phyloP scores from a whole-genome alignment of 35 echinoderm and acorn worm genomes.

The Strongylocentrotus purpuratus region DNA sequence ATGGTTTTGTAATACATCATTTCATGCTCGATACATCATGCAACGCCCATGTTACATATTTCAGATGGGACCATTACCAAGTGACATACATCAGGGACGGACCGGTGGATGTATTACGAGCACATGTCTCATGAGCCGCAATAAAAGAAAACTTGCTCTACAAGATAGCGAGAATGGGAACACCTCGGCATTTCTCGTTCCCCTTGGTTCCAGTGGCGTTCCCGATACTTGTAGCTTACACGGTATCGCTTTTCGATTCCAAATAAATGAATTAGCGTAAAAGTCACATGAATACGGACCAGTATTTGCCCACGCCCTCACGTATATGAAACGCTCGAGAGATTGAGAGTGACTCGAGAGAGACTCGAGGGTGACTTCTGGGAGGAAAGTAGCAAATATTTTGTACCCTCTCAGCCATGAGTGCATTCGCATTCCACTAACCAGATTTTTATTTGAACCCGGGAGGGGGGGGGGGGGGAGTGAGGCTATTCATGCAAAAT shows the following conservation, averaged over 20 bases:
- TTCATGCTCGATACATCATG: not conserved
- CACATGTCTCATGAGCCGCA: not conserved
- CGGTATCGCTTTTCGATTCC: not conserved
- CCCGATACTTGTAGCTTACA: not conserved
- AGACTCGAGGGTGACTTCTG: not conserved
- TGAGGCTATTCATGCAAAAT: too few species aligned
- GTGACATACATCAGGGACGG: not conserved
- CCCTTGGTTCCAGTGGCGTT: not conserved
- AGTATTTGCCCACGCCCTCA: not conserved
- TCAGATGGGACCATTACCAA: not conserved
- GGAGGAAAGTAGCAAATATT: not conserved
- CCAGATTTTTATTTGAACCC: not conserved
- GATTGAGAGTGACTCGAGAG: not conserved
- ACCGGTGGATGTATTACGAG: not conserved
- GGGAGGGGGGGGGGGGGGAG: too few species aligned
- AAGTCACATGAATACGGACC: not conserved
- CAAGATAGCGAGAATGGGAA: not conserved
- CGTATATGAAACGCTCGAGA: not conserved
- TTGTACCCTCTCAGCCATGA: not conserved
- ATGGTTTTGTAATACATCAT: not conserved
- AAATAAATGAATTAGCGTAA: slow-evolving; percentile 14
- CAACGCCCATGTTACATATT: not conserved
- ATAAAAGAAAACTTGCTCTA: not conserved
- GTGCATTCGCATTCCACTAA: not conserved
- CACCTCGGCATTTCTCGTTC: not conserved